phyloP scores from a whole-genome alignment of 30 jellyfish, hydroid and myxozoan genomes.

The Cassiopea xamachana region DNA sequence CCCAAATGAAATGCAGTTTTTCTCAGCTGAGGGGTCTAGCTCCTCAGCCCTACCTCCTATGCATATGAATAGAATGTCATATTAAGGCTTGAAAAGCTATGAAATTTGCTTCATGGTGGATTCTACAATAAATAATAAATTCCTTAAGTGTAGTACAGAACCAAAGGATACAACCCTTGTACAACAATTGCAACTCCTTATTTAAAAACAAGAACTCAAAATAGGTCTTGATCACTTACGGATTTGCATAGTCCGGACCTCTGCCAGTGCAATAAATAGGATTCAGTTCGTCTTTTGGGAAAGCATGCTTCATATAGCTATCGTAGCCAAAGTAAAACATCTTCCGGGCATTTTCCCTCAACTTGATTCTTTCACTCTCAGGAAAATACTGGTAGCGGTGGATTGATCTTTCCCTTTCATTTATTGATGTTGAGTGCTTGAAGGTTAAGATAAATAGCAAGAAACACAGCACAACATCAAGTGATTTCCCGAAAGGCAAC shows the following conservation, averaged over 20 bases:
- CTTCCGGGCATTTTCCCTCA: slow-evolving; percentile 73
- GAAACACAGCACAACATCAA: neutral
- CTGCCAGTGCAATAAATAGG: slow-evolving; percentile 96
- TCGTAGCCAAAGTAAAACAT: slow-evolving; percentile 97
- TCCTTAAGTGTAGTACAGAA: no score
- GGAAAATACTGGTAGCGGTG: slow-evolving; percentile 80
- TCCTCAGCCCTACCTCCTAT: no score
- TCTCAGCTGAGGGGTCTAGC: no score
- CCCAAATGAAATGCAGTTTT: no score
- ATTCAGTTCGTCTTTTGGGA: slow-evolving; percentile 95
- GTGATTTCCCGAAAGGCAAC: neutral
- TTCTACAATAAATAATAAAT: no score
- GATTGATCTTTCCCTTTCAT: slow-evolving; percentile 29
- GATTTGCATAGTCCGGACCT: slow-evolving; percentile 95
- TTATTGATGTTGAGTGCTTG: neutral
- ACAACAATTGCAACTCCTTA: no score
- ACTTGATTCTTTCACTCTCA: slow-evolving; percentile 70
- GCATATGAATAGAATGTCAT: no score
- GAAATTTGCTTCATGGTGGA: no score
- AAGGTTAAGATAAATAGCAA: neutral
- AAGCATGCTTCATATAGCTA: slow-evolving; percentile 93
- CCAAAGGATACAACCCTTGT: no score
- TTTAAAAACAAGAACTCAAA: neutral
- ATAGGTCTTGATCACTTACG: slow-evolving; percentile 49
- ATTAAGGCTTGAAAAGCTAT: no score